Evolutionary conservation across 2,797 vertebrate genomes (phyloP).

Genomic region (Buphagus erythrorhynchus): DNA sequence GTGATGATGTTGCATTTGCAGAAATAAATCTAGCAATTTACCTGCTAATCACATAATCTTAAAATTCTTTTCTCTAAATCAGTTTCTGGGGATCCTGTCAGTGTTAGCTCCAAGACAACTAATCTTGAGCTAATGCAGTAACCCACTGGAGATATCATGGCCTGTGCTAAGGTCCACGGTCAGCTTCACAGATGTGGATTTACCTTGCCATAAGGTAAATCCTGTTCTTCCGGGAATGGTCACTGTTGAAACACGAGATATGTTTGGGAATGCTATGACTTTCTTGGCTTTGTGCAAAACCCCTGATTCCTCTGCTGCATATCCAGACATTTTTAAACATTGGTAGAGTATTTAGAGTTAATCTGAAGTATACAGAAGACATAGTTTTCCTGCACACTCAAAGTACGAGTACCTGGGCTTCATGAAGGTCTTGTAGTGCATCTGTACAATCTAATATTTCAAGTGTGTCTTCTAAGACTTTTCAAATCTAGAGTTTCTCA

Average conservation of each 20-base stretch:
- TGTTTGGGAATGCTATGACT: neutral
- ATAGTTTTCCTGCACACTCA: neutral
- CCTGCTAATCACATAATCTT: neutral
- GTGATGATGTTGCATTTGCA: neutral
- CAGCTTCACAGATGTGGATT: neutral
- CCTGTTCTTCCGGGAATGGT: neutral
- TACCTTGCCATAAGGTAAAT: neutral
- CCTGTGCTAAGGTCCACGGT: neutral
- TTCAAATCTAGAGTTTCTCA: neutral
- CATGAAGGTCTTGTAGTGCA: neutral
- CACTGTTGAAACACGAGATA: neutral
- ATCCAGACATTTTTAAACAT: neutral
- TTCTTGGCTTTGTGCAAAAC: neutral
- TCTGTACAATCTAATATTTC: neutral
- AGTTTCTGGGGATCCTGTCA: neutral
- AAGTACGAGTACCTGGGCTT: neutral
- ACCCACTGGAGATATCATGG: neutral
- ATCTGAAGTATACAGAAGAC: neutral
- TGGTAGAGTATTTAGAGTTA: neutral
- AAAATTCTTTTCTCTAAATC: neutral
- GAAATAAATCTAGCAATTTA: neutral
- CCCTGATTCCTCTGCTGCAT: neutral
- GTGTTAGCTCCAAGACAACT: neutral
- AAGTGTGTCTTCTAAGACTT: neutral
- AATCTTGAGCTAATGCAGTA: neutral